A percentile compares a stretch with the other conserved stretches of the same genome.
Conservation (phyloP, 2,113 vertebrate genomes). For the Urocitellus parryii region DNA sequence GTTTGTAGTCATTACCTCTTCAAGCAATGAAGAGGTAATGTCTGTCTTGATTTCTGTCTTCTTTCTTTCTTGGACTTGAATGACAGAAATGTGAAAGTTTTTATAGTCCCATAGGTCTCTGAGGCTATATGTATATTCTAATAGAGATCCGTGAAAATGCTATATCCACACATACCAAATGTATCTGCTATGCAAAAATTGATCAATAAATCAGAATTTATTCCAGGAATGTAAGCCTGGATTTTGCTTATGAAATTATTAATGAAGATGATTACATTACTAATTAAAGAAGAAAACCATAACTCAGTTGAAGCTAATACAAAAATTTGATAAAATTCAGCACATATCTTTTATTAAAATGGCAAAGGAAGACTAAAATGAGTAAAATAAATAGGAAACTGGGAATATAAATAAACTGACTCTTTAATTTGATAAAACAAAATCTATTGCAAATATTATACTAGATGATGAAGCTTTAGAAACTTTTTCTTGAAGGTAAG, state of each 20-base stretch:
- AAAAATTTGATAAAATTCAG: background rate
- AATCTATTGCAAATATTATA: background rate
- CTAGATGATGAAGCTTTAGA: background rate
- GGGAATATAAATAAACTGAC: background rate
- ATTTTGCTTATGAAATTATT: conserved; percentile 15
- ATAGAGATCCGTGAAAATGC: background rate
- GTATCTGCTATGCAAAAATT: background rate
- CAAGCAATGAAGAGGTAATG: background rate
- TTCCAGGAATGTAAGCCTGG: background rate
- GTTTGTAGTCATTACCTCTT: background rate
- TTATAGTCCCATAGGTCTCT: background rate
- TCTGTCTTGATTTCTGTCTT: background rate
- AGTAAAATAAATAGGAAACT: background rate
- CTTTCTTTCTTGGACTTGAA: background rate
- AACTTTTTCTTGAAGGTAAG: background rate
- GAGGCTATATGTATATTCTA: background rate
- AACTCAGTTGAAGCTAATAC: background rate
- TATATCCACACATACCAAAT: background rate
- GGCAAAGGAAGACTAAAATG: background rate
- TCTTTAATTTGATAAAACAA: background rate
- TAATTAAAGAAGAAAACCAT: background rate
- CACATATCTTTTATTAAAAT: background rate
- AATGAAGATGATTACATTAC: background rate
- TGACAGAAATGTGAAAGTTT: background rate
- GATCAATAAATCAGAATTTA: background rate